phyloP scores from a whole-genome alignment of 2,797 vertebrate genomes.

The Melanotaenia pygmaea region DNA sequence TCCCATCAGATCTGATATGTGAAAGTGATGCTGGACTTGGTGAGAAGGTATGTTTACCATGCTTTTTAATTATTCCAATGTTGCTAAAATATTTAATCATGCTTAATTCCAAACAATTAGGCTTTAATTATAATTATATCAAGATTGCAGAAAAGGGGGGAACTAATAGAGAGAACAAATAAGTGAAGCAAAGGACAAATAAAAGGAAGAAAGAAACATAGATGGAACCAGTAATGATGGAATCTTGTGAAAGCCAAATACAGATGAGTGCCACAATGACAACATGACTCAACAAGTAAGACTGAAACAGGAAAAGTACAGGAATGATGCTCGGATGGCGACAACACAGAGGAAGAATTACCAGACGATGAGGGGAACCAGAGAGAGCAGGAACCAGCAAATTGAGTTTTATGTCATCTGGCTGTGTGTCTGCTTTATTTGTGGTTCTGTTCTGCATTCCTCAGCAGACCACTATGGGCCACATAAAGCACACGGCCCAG shows the following conservation, averaged over 20 bases:
- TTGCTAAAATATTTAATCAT: neutral
- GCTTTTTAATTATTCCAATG: neutral
- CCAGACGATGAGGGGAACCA: constrained; percentile 36
- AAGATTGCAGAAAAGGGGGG: fast-evolving
- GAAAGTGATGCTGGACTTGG: neutral
- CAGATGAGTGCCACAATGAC: neutral
- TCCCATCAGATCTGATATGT: neutral
- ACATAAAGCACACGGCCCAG: constrained; percentile 59
- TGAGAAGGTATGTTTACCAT: neutral
- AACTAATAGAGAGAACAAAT: neutral
- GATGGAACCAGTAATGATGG: neutral
- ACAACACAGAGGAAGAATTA: constrained; percentile 9
- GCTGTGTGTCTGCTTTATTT: constrained; percentile 75
- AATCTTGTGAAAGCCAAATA: neutral
- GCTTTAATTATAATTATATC: neutral
- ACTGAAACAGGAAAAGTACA: neutral
- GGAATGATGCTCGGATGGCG: neutral
- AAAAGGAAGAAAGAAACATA: neutral
- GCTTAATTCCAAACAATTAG: neutral
- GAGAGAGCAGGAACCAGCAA: constrained; percentile 64
- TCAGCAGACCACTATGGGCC: constrained; percentile 69
- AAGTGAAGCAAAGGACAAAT: neutral
- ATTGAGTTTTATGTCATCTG: constrained; percentile 78
- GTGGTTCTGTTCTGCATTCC: constrained; percentile 75
- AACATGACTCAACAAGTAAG: neutral